Base-by-base conservation (phyloP, 2,888 invertebrate species). In the Arge pagana region DNA sequence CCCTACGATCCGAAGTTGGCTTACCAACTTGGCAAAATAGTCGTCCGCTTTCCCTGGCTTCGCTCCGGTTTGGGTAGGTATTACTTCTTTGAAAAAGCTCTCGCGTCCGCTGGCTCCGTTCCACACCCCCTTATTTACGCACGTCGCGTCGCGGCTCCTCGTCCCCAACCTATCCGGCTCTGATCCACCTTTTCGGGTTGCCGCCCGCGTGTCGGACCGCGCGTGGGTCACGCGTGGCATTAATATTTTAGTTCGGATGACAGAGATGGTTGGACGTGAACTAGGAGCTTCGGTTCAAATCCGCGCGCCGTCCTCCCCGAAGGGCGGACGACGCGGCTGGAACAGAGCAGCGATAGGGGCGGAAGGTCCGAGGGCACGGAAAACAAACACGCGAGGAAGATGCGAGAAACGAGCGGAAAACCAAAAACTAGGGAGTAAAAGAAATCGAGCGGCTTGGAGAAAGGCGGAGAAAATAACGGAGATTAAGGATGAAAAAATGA, bases 11-110 rank as follows among this genome's bases (percentile, higher is more conserved):
- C 61, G 23, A 45, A 66, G 68, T 68, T 61, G 67, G 73, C 70
- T 74, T 72, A 72, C 69, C 64, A 67, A 71, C 64, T 69, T 68
- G 68, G 64, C 64, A 67, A 72, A 71, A 72, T 70, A 69, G 70
- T 68, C 63, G 61, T 58, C 39, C 35, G 30, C 40, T 28, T 16
- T 26, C 15, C 23, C n/a, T 13, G 11, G 6, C 42, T 16, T 11
- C 4, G 8, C 11, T n/a, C 16, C 11, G 24, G 11, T 30, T 42
- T n/a, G 11, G 7, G 8, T 26, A 11, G 13, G 11, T 11, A n/a
- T 26, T 13, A 7, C 36, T 11, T 7, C 6, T 35, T 7, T 35
- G 8, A 10, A 35, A 6, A 35, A 24, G 28, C 31, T 39, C 11
- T 39, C 21, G 59, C 55, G 53, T 11, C 48, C 15, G 48, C 40